phyloP scores from a whole-genome alignment of 2,888 invertebrate species.

The Chloromyia formosa region DNA sequence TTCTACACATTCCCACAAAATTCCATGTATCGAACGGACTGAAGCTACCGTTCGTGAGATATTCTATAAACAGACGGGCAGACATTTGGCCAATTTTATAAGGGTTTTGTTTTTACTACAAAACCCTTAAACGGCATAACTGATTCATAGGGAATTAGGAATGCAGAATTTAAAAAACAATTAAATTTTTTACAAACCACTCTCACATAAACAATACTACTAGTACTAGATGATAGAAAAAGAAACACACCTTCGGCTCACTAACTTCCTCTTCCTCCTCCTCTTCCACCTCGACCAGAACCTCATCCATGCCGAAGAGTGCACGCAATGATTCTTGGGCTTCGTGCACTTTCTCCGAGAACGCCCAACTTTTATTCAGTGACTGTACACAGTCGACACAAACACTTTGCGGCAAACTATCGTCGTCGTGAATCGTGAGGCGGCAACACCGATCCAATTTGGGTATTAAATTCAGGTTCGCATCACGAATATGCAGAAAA shows the following conservation, averaged over 20 bases:
- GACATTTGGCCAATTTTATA: too few species aligned
- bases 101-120: too few species aligned
- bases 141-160: too few species aligned
- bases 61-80: too few species aligned
- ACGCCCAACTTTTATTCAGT: constrained; percentile 53
- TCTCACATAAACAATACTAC: too few species aligned
- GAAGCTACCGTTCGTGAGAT: too few species aligned
- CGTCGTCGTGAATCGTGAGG: constrained; percentile 51
- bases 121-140: too few species aligned
- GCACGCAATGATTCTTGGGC: constrained; percentile 55
- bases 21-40: too few species aligned
- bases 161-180: too few species aligned
- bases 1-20: too few species aligned
- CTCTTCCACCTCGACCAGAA: not conserved
- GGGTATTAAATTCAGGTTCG: constrained; percentile 51
- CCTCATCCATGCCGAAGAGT: constrained; percentile 43
- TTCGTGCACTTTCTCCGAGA: constrained; percentile 54
- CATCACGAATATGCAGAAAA: constrained; percentile 51
- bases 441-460: constrained; percentile 55
- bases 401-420: constrained; percentile 54
- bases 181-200: too few species aligned
- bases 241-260: not conserved
- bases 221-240: too few species aligned
- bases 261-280: not conserved
- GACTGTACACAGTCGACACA: constrained; percentile 54